A percentile compares a stretch with the other conserved stretches of the same genome.
These are phyloP conservation scores for Channa maculata DNA, from an alignment of 2,113 vertebrate species.

Conservation along the genomic window DNA sequence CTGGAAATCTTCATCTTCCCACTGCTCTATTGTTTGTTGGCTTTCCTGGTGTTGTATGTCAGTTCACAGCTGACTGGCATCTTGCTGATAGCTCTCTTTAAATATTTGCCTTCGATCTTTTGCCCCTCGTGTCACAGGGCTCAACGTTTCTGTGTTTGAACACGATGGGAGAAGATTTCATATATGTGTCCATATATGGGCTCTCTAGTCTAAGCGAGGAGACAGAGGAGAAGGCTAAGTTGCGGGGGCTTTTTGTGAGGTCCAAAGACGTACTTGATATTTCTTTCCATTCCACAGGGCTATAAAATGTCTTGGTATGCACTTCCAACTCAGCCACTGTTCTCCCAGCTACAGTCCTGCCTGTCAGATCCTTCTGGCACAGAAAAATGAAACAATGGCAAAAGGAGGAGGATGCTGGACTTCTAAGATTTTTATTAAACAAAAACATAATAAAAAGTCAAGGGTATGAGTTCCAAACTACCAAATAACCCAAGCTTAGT, in stretches of 20 bases:
- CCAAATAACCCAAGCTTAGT: slow-evolving; percentile 45
- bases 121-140: slow-evolving; percentile 68
- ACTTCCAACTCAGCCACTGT: slow-evolving; percentile 66
- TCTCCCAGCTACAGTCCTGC: slow-evolving; percentile 50
- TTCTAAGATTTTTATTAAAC: not conserved
- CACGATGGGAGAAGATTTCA: slow-evolving; percentile 65
- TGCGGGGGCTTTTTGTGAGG: slow-evolving; percentile 73
- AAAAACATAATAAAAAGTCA: too few relatives aligned
- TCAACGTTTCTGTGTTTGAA: slow-evolving; percentile 75
- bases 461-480: slow-evolving; percentile 34
- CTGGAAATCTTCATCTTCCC: slow-evolving; percentile 10
- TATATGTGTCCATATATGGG: slow-evolving; percentile 81
- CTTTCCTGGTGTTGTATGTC: slow-evolving; percentile 19
- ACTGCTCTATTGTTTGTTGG: slow-evolving; percentile 6
- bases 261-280: slow-evolving; percentile 72
- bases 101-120: slow-evolving; percentile 74
- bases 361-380: slow-evolving; percentile 38
- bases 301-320: slow-evolving; percentile 79
- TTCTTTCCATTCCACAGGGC: slow-evolving; percentile 80
- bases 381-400: slow-evolving; percentile 31
- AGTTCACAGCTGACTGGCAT: slow-evolving; percentile 29
- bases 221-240: slow-evolving; percentile 60
- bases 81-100: slow-evolving; percentile 56
- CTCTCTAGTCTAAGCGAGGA: slow-evolving; percentile 61
- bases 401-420: slow-evolving; percentile 38